Conservation (phyloP, 2,888 invertebrate genomes). For the Tachina grossa region DNA sequence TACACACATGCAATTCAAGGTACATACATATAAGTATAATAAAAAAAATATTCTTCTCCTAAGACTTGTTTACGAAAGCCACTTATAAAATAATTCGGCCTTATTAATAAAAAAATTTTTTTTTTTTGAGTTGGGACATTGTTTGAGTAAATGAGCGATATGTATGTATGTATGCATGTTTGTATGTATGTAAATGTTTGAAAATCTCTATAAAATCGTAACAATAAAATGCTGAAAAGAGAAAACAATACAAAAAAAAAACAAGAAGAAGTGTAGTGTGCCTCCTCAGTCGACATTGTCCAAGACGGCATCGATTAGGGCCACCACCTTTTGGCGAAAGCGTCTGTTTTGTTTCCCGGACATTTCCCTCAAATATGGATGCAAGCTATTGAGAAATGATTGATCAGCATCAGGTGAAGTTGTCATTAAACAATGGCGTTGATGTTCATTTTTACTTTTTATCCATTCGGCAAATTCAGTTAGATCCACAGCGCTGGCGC, state of each 20-base stretch:
- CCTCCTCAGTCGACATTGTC: constrained; percentile 75
- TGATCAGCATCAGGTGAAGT: constrained; percentile 79
- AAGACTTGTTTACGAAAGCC: too few species aligned
- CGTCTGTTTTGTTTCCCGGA: constrained; percentile 80
- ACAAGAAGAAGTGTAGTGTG: not conserved
- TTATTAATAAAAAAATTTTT: too few species aligned
- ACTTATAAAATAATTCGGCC: too few species aligned
- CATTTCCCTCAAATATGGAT: constrained; percentile 80
- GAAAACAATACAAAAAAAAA: constrained; percentile 30
- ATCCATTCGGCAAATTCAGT: constrained; percentile 79
- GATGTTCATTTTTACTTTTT: constrained; percentile 75
- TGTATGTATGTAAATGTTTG: not conserved
- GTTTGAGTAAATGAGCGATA: too few species aligned
- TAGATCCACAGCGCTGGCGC: constrained; percentile 75
- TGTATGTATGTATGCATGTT: too few species aligned
- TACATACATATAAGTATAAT: too few species aligned
- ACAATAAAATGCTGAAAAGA: constrained; percentile 56
- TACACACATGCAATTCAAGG: too few species aligned
- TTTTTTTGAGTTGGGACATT: too few species aligned
- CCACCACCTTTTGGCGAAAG: constrained; percentile 80
- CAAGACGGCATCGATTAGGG: constrained; percentile 78
- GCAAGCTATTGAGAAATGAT: constrained; percentile 79
- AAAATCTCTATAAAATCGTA: constrained; percentile 5
- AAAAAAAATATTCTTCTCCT: too few species aligned
- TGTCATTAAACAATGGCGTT: constrained; percentile 74